A percentile compares a stretch with the other conserved stretches of the same genome.
Evolutionary conservation across 2,888 invertebrate species (phyloP).

Genomic region (Macrosoma leucophasiata): DNA sequence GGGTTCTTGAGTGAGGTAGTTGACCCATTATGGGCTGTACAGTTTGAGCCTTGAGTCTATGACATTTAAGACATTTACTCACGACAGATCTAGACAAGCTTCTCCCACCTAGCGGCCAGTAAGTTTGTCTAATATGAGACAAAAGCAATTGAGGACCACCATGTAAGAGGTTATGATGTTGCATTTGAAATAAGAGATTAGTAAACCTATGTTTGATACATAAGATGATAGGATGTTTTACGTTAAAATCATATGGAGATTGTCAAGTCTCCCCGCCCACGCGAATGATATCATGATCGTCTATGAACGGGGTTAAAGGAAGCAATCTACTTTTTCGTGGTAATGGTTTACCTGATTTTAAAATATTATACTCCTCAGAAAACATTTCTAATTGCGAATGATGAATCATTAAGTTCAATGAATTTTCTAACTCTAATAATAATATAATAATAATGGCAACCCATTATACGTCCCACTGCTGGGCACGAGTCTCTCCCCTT

Average conservation of each 20-base stretch:
- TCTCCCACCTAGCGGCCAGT: not conserved
- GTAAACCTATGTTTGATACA: too few relatives aligned
- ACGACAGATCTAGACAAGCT: not conserved
- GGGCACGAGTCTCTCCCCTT: too few relatives aligned
- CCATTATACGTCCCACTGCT: too few relatives aligned
- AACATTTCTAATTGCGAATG: not conserved
- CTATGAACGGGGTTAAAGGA: not conserved
- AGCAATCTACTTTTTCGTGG: not conserved
- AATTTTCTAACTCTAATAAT: too few relatives aligned
- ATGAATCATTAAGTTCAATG: not conserved
- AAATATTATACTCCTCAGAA: not conserved
- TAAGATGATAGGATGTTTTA: too few relatives aligned
- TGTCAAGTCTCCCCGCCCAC: not conserved
- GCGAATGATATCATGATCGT: not conserved
- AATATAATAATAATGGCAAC: too few relatives aligned
- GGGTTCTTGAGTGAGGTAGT: not conserved
- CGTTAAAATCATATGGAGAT: too few relatives aligned
- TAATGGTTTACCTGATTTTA: not conserved
- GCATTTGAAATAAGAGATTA: not conserved
- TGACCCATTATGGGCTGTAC: not conserved
- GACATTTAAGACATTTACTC: not conserved
- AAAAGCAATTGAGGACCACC: not conserved
- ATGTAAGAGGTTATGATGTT: not conserved
- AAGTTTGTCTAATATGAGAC: not conserved
- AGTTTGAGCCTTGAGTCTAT: not conserved